Conservation (phyloP, 2,888 invertebrate species). For the Hoplodrina ambigua region DNA sequence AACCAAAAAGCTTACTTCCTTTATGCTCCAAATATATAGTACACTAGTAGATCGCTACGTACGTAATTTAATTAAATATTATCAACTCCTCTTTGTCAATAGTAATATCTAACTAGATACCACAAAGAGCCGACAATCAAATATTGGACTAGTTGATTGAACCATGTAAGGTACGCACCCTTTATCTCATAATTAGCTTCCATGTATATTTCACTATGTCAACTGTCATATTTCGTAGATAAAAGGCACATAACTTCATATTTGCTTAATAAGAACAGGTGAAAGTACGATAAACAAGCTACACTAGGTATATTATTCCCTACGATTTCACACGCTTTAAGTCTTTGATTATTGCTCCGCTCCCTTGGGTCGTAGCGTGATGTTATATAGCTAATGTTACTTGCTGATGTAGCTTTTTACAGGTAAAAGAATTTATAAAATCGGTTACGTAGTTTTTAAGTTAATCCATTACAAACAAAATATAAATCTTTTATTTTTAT, state of each 20-base stretch:
- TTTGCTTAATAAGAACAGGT: neutral
- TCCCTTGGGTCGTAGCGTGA: no score
- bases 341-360: no score
- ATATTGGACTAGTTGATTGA: conserved; percentile 47
- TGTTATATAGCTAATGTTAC: no score
- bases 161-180: conserved; percentile 36
- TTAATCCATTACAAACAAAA: no score
- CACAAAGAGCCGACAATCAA: conserved; percentile 23
- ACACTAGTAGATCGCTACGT: neutral
- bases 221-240: neutral
- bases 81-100: conserved; percentile 21
- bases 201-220: neutral
- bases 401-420: no score
- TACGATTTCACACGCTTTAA: no score
- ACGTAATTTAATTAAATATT: conserved; percentile 7
- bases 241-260: neutral
- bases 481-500: no score
- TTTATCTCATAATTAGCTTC: conserved; percentile 11
- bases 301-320: no score
- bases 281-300: no score
- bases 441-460: no score
- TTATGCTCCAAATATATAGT: neutral
- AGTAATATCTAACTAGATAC: neutral
- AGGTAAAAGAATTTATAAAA: no score
- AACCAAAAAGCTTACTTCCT: no score